These are phyloP conservation scores for Rhaphigaster nebulosa DNA, from an alignment of 2,888 invertebrate species.

Conservation along the genomic window DNA sequence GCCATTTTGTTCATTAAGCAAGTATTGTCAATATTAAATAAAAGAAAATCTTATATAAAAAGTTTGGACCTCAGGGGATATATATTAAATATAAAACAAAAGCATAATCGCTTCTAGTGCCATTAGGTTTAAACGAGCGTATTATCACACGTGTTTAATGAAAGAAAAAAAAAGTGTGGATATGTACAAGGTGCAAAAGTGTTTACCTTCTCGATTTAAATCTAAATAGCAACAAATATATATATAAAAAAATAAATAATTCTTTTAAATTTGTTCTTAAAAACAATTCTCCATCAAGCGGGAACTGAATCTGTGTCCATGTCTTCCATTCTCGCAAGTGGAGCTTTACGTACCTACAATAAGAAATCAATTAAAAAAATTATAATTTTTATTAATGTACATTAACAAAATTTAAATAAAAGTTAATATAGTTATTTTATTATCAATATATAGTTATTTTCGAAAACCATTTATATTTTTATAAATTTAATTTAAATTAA, in stretches of 20 bases:
- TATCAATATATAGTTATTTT: neutral
- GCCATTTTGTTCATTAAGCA: conserved; percentile 13
- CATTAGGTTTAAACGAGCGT: conserved; percentile 37
- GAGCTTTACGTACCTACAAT: conserved; percentile 66
- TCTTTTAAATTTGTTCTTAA: conserved; percentile 52
- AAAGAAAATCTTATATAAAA: conserved; percentile 42
- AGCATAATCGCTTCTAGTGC: conserved; percentile 47
- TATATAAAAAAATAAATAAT: conserved; percentile 60
- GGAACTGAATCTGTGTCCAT: conserved; percentile 62
- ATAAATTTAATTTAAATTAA: neutral
- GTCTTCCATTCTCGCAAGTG: conserved; percentile 66
- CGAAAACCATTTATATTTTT: neutral
- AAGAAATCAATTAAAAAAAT: neutral
- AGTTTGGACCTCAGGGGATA: conserved; percentile 52
- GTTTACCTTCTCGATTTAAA: conserved; percentile 39
- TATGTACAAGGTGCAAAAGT: conserved; percentile 57
- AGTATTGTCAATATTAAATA: conserved; percentile 51
- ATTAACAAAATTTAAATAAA: neutral
- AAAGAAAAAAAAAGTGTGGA: conserved; percentile 52
- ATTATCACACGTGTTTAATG: conserved; percentile 48
- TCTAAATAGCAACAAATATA: conserved; percentile 59
- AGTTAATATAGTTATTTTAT: neutral
- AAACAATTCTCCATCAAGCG: conserved; percentile 35
- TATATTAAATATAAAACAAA: conserved; percentile 49
- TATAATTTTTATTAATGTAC: neutral